Conservation (phyloP, 2,888 invertebrate species). For the Monochamus alternatus region DNA sequence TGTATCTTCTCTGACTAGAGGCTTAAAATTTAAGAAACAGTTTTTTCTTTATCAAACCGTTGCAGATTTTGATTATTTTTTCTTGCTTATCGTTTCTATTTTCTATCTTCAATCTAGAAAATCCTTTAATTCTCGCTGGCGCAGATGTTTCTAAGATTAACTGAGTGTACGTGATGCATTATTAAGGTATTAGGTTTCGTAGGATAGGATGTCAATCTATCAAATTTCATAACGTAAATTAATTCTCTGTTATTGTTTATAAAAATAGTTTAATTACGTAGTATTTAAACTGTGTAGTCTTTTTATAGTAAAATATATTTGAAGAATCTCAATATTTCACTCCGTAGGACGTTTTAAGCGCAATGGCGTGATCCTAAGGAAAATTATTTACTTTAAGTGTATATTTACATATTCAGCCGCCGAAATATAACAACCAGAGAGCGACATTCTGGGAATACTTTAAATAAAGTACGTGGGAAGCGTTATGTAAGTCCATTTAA, state of each 20-base stretch:
- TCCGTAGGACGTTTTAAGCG: too few species aligned
- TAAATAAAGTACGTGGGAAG: conserved; percentile 3
- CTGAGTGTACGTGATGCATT: background rate
- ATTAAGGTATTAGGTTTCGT: background rate
- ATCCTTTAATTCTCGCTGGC: background rate
- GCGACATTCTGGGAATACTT: conserved; percentile 18
- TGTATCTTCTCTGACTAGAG: too few species aligned
- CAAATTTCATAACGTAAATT: background rate
- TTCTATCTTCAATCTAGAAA: background rate
- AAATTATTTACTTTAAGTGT: background rate
- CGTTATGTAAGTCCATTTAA: conserved; percentile 18
- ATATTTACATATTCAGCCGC: background rate
- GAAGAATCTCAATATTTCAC: too few species aligned
- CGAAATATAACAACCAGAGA: background rate
- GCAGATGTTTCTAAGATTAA: background rate
- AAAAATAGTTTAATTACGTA: background rate
- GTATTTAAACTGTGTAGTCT: too few species aligned
- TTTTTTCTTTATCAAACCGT: too few species aligned
- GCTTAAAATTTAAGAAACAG: too few species aligned
- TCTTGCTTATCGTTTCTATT: too few species aligned
- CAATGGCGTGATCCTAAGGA: background rate
- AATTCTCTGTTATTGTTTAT: background rate
- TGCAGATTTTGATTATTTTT: too few species aligned
- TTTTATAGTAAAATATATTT: too few species aligned
- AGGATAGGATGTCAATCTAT: background rate